Conservation (phyloP, 2,797 vertebrate genomes). For the Podarcis siculus region DNA sequence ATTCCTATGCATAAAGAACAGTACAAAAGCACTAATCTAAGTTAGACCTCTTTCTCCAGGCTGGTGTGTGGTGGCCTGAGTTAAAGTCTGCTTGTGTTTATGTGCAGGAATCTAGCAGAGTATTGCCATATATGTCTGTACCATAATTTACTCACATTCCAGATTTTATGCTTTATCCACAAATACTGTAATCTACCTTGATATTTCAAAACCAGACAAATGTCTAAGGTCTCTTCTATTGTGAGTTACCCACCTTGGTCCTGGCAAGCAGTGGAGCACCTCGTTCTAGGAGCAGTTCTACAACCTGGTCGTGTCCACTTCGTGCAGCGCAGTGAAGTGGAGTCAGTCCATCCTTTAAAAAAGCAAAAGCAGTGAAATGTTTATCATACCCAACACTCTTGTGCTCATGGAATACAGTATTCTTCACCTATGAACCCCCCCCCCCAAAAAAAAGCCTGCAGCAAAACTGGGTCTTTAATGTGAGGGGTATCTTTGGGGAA, state of each 20-base stretch:
- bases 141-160: background rate
- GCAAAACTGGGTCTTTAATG: constrained; percentile 1
- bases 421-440: background rate
- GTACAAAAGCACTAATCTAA: background rate
- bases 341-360: constrained; percentile 92
- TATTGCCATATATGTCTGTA: background rate
- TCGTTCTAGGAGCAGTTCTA: constrained; percentile 93
- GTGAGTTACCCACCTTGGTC: constrained; percentile 86
- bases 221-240: background rate
- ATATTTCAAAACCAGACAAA: background rate
- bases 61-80: background rate
- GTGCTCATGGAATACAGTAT: background rate
- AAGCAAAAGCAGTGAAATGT: constrained; percentile 41
- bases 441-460: background rate
- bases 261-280: constrained; percentile 94
- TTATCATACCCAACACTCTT: background rate
- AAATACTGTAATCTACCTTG: background rate
- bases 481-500: background rate
- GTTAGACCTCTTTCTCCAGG: background rate
- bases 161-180: background rate
- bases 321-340: constrained; percentile 96
- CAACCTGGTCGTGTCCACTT: constrained; percentile 93
- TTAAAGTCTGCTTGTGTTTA: background rate
- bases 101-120: background rate
- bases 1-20: background rate